Evolutionary conservation across 2,888 invertebrate genomes (phyloP), one percentile per base, ranked within the genome.

Genomic region (Leucophenga maculata): DNA sequence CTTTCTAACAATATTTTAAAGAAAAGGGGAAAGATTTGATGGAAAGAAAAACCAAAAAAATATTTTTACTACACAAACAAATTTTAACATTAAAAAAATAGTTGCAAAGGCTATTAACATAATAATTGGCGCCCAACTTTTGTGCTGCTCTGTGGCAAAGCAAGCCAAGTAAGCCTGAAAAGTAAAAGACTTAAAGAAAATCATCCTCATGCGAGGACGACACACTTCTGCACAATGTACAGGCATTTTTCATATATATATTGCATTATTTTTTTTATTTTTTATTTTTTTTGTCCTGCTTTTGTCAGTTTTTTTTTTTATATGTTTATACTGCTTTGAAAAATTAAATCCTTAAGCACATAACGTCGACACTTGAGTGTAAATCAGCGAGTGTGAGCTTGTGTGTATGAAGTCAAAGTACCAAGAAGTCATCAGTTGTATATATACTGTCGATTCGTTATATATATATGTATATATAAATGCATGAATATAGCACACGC

Each of bases 331-430:
- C 62, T 46, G 44, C 70, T 69, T 65, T 57, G 71, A 73, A 75
- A 74, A 79, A 82, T 79, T 78, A 75, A 77, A 80, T 79, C 77
- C 82, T 78, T 84, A 83, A 84, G 84, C 83, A 84, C 82, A 83
- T 83, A 80, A 78, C 75, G 74, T 72, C 74, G 74, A 75, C 65
- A 68, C 80, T 79, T 68, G 70, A 78, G 77, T 74, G 69, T n/a
- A 39, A 55, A 39, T 9, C 11, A 11, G 60, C 3, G 44, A 39
- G 1, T 9, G 50, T 48, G 14, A n/a, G 32, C n/a, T 16, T 4
- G 32, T 6, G 20, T 14, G 14, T 52, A 26, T 11, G 55, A 1
- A 67, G 67, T 75, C 74, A 68, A 71, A 71, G 69, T 71, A 72
- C 77, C 75, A 11, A 39, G 39, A 39, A 39, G 39, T 39, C 39